A percentile compares a stretch with the other conserved stretches of the same genome.
phyloP scores from a whole-genome alignment of 53 echinoderm and acorn worm species.

The Actinopyga echinites region DNA sequence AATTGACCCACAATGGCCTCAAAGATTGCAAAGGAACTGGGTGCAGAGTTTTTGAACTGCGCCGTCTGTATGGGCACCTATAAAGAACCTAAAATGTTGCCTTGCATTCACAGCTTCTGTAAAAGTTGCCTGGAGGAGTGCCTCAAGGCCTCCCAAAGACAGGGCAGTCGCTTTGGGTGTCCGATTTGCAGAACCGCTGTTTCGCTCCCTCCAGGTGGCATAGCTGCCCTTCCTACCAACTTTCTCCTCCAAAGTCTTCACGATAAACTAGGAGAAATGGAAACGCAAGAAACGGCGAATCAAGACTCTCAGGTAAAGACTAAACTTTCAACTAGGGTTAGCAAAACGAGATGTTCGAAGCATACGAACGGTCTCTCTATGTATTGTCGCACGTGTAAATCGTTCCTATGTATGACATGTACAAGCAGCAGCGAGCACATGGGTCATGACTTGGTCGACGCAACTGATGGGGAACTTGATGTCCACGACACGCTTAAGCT shows the following conservation, averaged over 20 bases:
- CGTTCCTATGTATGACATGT: conserved; percentile 25
- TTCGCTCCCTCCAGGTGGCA: conserved; percentile 14
- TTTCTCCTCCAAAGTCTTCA: conserved; percentile 27
- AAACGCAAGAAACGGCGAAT: neutral
- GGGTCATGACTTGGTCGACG: conserved; percentile 29
- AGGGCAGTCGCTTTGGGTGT: conserved; percentile 19
- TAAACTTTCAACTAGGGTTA: neutral
- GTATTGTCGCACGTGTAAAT: conserved; percentile 32
- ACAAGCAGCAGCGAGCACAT: conserved; percentile 11
- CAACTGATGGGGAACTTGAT: conserved; percentile 27
- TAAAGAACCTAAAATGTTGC: conserved; percentile 67
- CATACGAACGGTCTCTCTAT: conserved; percentile 23
- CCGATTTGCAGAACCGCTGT: conserved; percentile 14
- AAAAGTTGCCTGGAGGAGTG: conserved; percentile 62
- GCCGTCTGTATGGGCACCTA: conserved; percentile 27
- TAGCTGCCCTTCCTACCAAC: conserved; percentile 7
- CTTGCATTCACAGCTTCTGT: conserved; percentile 81
- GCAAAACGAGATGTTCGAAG: conserved; percentile 23
- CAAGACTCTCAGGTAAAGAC: neutral
- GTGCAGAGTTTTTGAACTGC: conserved; percentile 26
- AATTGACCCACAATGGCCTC: conserved; percentile 8
- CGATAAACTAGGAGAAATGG: conserved; percentile 26
- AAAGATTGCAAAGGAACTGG: conserved; percentile 14
- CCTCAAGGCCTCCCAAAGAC: neutral
- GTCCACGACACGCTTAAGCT: conserved; percentile 32